A percentile compares a stretch with the other conserved stretches of the same genome.
Evolutionary conservation across 1,140 invertebrate species (phyloP).

Genomic region (Camponotus pennsylvanicus): DNA sequence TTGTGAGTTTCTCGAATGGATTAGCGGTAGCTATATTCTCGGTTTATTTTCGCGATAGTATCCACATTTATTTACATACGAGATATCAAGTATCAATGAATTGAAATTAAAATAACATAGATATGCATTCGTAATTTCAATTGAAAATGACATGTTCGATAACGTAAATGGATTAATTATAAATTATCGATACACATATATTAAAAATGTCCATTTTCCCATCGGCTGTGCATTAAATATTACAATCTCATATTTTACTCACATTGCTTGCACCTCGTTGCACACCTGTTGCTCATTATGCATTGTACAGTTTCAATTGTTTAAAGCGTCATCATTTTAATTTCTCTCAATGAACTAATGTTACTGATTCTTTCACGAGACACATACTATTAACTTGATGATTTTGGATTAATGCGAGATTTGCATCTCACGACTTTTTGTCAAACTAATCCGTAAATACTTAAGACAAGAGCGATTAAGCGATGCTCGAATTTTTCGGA

Average conservation of each 20-base stretch:
- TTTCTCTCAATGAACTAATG: not conserved
- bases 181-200: not conserved
- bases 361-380: not conserved
- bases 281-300: slow-evolving; percentile 54
- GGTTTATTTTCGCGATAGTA: not conserved
- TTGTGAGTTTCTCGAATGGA: not conserved
- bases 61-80: not conserved
- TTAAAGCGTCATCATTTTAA: not conserved
- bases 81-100: not conserved
- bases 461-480: slow-evolving; percentile 17
- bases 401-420: slow-evolving; percentile 10
- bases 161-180: not conserved
- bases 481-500: not conserved
- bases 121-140: not conserved
- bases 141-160: not conserved
- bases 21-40: not conserved
- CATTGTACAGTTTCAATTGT: slow-evolving; percentile 16
- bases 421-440: not conserved
- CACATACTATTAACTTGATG: not conserved
- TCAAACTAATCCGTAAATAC: not conserved
- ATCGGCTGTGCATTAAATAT: slow-evolving; percentile 1
- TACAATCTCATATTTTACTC: slow-evolving; percentile 20
- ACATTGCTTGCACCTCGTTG: not conserved
- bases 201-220: not conserved
- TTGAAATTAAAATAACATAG: not conserved